These are phyloP conservation scores for Motacilla tschutschensis DNA, from an alignment of 2,113 vertebrate genomes.

Conservation along the genomic window DNA sequence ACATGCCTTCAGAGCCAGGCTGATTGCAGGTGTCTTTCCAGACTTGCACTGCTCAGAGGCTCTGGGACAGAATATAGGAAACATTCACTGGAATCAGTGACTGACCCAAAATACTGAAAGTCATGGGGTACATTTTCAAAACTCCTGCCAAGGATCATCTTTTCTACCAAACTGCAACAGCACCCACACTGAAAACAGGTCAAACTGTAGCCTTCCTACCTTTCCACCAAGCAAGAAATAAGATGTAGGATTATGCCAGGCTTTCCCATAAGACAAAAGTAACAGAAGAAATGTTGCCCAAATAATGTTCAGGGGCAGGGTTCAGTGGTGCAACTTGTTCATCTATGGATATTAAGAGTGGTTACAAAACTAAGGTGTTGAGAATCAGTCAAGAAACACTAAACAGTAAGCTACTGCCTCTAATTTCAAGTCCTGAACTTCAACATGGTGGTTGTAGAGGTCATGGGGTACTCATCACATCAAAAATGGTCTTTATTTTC, in stretches of 20 bases:
- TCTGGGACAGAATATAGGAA: accelerated
- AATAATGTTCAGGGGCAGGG: neutral
- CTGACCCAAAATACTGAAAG: neutral
- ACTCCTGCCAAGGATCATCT: neutral
- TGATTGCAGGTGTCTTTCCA: neutral
- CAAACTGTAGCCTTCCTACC: neutral
- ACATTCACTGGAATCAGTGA: neutral
- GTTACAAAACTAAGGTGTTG: neutral
- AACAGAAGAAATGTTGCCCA: neutral
- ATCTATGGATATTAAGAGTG: neutral
- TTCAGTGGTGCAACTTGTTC: neutral
- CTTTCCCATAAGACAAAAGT: neutral
- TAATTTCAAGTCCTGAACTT: neutral
- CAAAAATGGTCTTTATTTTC: neutral
- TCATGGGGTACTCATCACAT: neutral
- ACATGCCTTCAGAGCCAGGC: neutral
- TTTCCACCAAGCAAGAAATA: neutral
- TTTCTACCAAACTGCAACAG: neutral
- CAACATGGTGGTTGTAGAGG: neutral
- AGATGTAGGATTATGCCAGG: neutral
- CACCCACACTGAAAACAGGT: neutral
- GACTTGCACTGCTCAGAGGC: neutral
- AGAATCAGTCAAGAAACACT: neutral
- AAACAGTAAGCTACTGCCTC: neutral
- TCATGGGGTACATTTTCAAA: neutral